Base-by-base conservation (phyloP, 2,888 invertebrate genomes). In the Oligia strigilis region DNA sequence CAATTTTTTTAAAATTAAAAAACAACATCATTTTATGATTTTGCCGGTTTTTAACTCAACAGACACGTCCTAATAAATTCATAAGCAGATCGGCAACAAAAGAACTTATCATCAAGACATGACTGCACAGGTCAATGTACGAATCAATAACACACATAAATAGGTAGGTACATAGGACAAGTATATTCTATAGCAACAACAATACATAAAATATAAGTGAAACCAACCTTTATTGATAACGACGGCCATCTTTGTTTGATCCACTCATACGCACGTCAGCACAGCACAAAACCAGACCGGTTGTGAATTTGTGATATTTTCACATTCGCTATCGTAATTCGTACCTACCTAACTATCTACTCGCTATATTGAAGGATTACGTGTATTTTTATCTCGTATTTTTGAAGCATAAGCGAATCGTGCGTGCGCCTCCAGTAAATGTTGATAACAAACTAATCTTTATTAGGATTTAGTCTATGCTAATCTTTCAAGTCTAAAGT, bases 161-260 rank as follows among this genome's bases (percentile, higher is more conserved):
- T n/a, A 60, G 58, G n/a, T n/a, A 58, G 58, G n/a, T 14, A 78
- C 17, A 23, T 17, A 49, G 13, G 1, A 60, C 13, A 19, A 40
- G 40, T 58, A 17, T 29, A 29, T 29, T 29, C 55, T 71, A 58
- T 2, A 58, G 36, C 71, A 58, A 40, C 23, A 14, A 29, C 52
- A 43, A 43, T 13, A 11, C 17, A 40, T 19, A 49, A 29, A n/a
- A 40, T 71, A n/a, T 43, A 66, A 46, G 11, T 40, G 40, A 58
- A 29, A 90, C 90, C 58, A 90, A 95, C 96, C 96, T 95, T 96
- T 95, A 87, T 95, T 96, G 81, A 95, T 92, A 77, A 95, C 95
- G 9, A 95, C 95, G 40, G 96, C 93, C 96, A 96, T 96, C 81
- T 89, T 91, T 64, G 43, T 79, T 77, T 64, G 2, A 29, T 55